Base-by-base conservation (phyloP, 2,888 invertebrate species). In the Hypomecis punctinalis region DNA sequence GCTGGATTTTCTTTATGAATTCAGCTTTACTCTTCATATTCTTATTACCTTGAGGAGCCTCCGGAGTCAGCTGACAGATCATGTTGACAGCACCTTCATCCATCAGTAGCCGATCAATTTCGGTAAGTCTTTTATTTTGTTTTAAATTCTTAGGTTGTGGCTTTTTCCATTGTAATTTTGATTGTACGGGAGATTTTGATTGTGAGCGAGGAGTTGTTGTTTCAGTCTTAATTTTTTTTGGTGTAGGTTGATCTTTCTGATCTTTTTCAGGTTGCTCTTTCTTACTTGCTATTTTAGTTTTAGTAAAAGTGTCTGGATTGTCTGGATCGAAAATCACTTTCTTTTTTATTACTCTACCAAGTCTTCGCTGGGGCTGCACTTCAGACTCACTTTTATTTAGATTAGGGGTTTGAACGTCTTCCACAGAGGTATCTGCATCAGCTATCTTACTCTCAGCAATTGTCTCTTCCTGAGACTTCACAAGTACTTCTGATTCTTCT, bases 1-100 rank as follows among this genome's bases (percentile, higher is more conserved):
- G 93, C 73, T 94, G 91, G 69, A 95, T 82, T 76, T 94, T 95
- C 75, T 95, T 94, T 0, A 95, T 95, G 68, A 95, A 89, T 75
- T 95, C 95, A 33, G 95, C 93, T 85, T 94, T 94, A 37, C 93
- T 90, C 72, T 87, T 88, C 76, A 94, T 88, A 73, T 93, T 94
- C 76, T 90, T 91, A 72, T 86, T 91, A 8, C 93, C 93, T 71
- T 92, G 91, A 13, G 88, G 85, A 46, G 92, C 92, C 77, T 93
- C 93, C 48, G 91, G 90, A 75, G 97, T 96, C 0, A 97, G 94
- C 33, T 97, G 96, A 78, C 96, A 97, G 47, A 97, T 91, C 95
- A 97, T 96, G 85, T 97, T 97, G 1, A 97, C 96, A 4, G 97
- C 97, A 0, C 97, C 97, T 81, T 97, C 97, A 82, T 97, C 97